Evolutionary conservation across 2,888 invertebrate species (phyloP).

Genomic region (Candidula unifasciata): DNA sequence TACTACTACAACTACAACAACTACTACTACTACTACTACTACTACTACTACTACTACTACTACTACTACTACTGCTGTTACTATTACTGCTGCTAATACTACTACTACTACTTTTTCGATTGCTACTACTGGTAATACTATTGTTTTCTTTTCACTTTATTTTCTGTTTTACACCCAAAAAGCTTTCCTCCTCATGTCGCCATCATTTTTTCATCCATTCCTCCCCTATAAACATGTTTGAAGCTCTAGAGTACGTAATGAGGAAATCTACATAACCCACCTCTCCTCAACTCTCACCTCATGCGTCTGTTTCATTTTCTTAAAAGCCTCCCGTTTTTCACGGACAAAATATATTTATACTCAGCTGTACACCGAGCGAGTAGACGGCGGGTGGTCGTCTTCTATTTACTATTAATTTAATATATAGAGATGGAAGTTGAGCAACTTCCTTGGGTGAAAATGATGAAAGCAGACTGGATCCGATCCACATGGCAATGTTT

Average conservation of each 20-base stretch:
- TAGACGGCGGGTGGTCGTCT: not conserved
- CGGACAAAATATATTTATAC: not conserved
- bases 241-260: not conserved
- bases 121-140: not conserved
- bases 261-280: too few relatives aligned
- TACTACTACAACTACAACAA: too few relatives aligned
- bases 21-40: too few relatives aligned
- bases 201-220: not conserved
- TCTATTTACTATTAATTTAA: not conserved
- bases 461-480: not conserved
- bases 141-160: not conserved
- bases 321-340: too few relatives aligned
- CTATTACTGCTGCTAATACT: too few relatives aligned
- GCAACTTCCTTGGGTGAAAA: not conserved
- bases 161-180: too few relatives aligned
- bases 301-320: too few relatives aligned
- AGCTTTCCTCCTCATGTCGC: not conserved
- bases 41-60: not conserved
- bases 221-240: not conserved
- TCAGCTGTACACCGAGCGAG: not conserved
- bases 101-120: not conserved
- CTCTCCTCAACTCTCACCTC: too few relatives aligned
- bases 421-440: not conserved
- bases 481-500: conserved; percentile 18
- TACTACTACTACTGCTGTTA: not conserved